A percentile compares a stretch with the other conserved stretches of the same genome.
Conservation (phyloP, 2,888 invertebrate genomes). For the Limenitis camilla region DNA sequence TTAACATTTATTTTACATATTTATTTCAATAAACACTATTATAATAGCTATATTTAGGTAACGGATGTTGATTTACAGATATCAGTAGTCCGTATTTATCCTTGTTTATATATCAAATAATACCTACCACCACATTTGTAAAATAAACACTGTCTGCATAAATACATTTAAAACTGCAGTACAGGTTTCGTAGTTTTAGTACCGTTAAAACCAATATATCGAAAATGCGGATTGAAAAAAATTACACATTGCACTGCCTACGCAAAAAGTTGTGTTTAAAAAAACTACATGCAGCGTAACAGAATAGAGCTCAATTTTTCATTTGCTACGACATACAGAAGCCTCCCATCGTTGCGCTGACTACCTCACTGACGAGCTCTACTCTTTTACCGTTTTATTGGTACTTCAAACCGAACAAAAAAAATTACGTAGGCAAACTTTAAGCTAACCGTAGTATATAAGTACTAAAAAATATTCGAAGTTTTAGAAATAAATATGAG, state of each 20-base stretch:
- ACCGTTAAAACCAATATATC: background rate
- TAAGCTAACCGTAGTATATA: too few relatives aligned
- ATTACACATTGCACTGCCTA: background rate
- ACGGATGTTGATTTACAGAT: too few relatives aligned
- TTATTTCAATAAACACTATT: too few relatives aligned
- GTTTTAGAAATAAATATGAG: too few relatives aligned
- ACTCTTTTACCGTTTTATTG: slow-evolving; percentile 18
- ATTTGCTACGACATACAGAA: slow-evolving; percentile 48
- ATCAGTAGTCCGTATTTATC: too few relatives aligned
- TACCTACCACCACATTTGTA: too few relatives aligned
- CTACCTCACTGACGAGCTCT: slow-evolving; percentile 45
- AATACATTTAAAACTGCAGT: background rate
- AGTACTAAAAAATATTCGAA: too few relatives aligned
- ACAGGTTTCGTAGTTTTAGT: background rate
- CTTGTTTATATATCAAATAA: too few relatives aligned
- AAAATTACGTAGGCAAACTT: background rate
- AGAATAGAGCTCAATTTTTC: slow-evolving; percentile 47
- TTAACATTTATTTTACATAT: too few relatives aligned
- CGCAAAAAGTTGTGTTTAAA: background rate
- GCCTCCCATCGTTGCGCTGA: slow-evolving; percentile 29
- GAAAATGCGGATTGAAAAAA: background rate
- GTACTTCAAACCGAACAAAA: slow-evolving; percentile 14
- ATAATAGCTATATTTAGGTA: too few relatives aligned
- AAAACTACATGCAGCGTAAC: slow-evolving; percentile 26
- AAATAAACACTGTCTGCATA: too few relatives aligned